These are phyloP conservation scores for Protomyctophum bolini DNA, from an alignment of 2,113 vertebrate species.

Conservation along the genomic window DNA sequence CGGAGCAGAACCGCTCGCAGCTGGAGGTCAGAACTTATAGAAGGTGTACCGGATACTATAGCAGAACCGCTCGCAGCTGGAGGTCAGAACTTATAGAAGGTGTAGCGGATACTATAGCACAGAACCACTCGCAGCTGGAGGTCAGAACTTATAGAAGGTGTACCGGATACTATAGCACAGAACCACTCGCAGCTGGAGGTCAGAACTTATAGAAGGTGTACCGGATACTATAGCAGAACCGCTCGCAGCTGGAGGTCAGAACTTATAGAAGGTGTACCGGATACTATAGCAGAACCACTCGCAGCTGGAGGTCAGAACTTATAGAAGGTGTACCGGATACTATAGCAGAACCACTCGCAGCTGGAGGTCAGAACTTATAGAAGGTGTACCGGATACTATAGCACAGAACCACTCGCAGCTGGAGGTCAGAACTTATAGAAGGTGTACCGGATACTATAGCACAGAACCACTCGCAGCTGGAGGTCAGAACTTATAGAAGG, in stretches of 20 bases:
- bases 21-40: slow-evolving; percentile 77
- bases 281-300: neutral
- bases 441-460: no score
- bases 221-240: no score
- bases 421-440: slow-evolving; percentile 73
- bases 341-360: slow-evolving; percentile 84
- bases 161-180: neutral
- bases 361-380: slow-evolving; percentile 79
- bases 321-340: neutral
- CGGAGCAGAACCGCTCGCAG: slow-evolving; percentile 87
- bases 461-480: slow-evolving; percentile 86
- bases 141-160: no score
- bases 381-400: no score
- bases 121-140: neutral
- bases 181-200: neutral
- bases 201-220: neutral
- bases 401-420: slow-evolving; percentile 85
- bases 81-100: no score
- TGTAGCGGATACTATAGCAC: neutral
- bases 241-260: no score
- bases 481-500: slow-evolving; percentile 71
- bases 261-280: neutral
- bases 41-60: no score
- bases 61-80: neutral
- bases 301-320: no score